A percentile compares a stretch with the other conserved stretches of the same genome.
These are phyloP conservation scores for Cecropterus lyciades DNA, from an alignment of 1,140 invertebrate genomes.

Conservation along the genomic window DNA sequence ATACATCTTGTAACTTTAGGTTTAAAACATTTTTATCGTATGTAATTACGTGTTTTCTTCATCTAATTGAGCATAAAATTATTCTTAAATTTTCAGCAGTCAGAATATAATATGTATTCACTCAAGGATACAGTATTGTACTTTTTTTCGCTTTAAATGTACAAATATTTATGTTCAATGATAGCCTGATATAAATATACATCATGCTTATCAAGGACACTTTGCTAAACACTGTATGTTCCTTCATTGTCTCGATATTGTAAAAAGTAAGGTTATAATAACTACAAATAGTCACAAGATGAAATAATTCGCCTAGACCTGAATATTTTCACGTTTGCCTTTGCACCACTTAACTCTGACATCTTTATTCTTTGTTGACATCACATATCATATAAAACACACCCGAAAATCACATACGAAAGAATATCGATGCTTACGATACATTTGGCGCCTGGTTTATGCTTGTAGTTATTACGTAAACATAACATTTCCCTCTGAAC, in stretches of 20 bases:
- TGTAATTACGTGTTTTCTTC: too few relatives aligned
- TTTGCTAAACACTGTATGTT: constrained; percentile 4
- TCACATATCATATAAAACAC: constrained; percentile 54
- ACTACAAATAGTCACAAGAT: background rate
- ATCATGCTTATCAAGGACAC: constrained; percentile 10
- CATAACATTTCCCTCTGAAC: constrained; percentile 61
- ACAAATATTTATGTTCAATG: too few relatives aligned
- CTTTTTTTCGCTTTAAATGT: too few relatives aligned
- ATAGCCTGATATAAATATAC: too few relatives aligned
- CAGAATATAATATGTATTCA: too few relatives aligned
- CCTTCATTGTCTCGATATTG: constrained; percentile 22
- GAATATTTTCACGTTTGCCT: constrained; percentile 7
- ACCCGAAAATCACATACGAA: constrained; percentile 59
- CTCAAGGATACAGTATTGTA: too few relatives aligned
- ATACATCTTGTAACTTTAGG: too few relatives aligned
- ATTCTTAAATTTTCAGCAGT: too few relatives aligned
- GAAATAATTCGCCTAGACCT: constrained; percentile 7
- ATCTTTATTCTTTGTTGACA: constrained; percentile 63
- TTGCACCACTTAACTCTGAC: constrained; percentile 18
- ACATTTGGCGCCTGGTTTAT: constrained; percentile 56
- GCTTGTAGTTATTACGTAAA: constrained; percentile 79
- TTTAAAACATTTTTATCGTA: too few relatives aligned
- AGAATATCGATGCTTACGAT: constrained; percentile 35
- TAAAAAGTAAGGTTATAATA: constrained; percentile 49
- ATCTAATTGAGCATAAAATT: too few relatives aligned